phyloP scores from a whole-genome alignment of 2,797 vertebrate genomes.

The Peromyscus eremicus region DNA sequence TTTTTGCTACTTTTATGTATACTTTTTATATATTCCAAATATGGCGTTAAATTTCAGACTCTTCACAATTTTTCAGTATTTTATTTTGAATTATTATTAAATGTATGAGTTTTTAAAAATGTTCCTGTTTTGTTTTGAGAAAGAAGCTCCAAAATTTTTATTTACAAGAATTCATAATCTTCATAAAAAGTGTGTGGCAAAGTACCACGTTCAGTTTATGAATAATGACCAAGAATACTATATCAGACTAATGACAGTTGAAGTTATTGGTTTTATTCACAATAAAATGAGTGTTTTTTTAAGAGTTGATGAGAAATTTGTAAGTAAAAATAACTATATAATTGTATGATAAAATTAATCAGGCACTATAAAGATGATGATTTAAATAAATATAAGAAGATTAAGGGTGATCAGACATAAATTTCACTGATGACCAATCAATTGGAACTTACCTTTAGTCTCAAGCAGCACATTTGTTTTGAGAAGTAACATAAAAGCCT shows the following conservation, averaged over 20 bases:
- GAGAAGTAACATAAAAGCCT: conserved; percentile 19
- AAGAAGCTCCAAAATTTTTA: not conserved
- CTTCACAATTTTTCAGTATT: not conserved
- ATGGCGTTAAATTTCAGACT: not conserved
- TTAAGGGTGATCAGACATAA: not conserved
- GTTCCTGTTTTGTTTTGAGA: not conserved
- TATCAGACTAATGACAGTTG: not conserved
- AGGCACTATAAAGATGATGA: not conserved
- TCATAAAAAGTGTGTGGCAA: not conserved
- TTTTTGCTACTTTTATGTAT: not conserved
- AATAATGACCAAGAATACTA: not conserved
- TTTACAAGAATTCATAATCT: not conserved
- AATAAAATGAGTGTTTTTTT: not conserved
- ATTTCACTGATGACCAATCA: not conserved
- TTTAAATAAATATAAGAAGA: not conserved
- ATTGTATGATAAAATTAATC: not conserved
- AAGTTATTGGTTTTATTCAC: conserved; percentile 15
- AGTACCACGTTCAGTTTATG: not conserved
- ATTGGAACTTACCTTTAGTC: not conserved
- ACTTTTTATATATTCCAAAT: not conserved
- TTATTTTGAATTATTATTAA: not conserved
- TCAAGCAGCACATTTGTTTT: conserved; percentile 20
- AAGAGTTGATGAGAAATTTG: not conserved
- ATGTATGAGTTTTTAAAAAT: not conserved
- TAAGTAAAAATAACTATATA: not conserved